Percentiles rank a stretch among this genome's conserved stretches.
Conservation (phyloP, 1,140 invertebrate species). For the Hycleus phaleratus region DNA sequence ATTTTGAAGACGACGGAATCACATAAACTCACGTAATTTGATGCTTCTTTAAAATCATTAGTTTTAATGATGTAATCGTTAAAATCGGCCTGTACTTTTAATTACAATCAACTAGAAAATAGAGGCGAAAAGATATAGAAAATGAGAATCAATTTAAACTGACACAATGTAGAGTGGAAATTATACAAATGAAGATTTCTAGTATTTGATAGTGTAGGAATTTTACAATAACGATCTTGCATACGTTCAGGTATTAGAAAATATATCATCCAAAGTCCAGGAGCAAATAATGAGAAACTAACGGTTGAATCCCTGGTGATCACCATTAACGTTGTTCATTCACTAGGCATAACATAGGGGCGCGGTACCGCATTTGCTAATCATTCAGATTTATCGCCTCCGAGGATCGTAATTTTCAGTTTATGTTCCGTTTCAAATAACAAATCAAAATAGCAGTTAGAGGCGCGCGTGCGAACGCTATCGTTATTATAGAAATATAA, state of each 20-base stretch:
- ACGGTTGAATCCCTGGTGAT: constrained; percentile 16
- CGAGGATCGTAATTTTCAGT: constrained; percentile 18
- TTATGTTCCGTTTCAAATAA: constrained; percentile 14
- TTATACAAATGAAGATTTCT: too few species aligned
- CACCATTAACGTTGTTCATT: constrained; percentile 18
- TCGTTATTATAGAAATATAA: not conserved
- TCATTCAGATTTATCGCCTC: constrained; percentile 23
- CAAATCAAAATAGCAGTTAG: constrained; percentile 10
- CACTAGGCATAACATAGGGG: constrained; percentile 4
- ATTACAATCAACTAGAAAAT: too few species aligned
- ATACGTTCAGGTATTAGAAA: too few species aligned
- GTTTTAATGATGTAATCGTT: constrained; percentile 9
- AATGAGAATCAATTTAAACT: too few species aligned
- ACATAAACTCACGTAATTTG: constrained; percentile 10
- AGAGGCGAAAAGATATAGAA: too few species aligned
- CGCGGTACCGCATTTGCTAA: constrained; percentile 20
- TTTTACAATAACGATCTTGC: too few species aligned
- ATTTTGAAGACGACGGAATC: not conserved
- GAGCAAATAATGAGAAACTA: constrained; percentile 17
- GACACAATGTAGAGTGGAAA: too few species aligned
- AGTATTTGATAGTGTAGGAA: too few species aligned
- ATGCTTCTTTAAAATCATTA: constrained; percentile 8
- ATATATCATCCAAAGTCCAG: too few species aligned
- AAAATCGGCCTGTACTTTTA: not conserved
- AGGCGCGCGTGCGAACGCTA: not conserved